Percentiles rank a stretch among this genome's conserved stretches.
Evolutionary conservation across 2,888 invertebrate species (phyloP).

Genomic region (Stenolophus ochropezus): DNA sequence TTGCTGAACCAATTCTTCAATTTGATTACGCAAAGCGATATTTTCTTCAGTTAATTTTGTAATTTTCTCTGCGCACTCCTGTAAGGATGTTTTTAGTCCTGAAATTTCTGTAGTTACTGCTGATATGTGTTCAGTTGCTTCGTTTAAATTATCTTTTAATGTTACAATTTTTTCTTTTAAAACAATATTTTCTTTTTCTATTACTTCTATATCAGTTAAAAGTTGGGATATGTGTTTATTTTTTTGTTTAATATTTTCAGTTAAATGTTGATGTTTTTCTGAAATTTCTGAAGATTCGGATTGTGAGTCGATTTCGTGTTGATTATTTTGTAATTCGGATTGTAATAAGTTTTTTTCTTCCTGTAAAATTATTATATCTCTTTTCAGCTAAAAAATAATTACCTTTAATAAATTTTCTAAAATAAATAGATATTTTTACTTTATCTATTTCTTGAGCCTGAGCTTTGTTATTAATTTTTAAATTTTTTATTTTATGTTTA

Average conservation of each 20-base stretch:
- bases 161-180: slow-evolving; percentile 79
- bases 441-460: slow-evolving; percentile 70
- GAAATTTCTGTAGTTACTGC: slow-evolving; percentile 80
- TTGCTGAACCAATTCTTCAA: slow-evolving; percentile 80
- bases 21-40: slow-evolving; percentile 76
- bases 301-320: slow-evolving; percentile 71
- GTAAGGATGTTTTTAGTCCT: slow-evolving; percentile 71
- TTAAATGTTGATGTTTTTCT: slow-evolving; percentile 75
- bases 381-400: slow-evolving; percentile 43
- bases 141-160: slow-evolving; percentile 82
- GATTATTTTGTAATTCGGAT: slow-evolving; percentile 72
- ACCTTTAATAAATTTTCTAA: not conserved
- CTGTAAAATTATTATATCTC: slow-evolving; percentile 48
- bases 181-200: slow-evolving; percentile 82
- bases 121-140: slow-evolving; percentile 83
- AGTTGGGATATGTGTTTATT: slow-evolving; percentile 87
- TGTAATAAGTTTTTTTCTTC: slow-evolving; percentile 72
- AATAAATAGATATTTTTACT: too few relatives aligned
- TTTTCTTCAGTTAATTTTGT: slow-evolving; percentile 75
- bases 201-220: slow-evolving; percentile 84
- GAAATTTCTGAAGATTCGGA: slow-evolving; percentile 75
- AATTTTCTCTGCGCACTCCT: slow-evolving; percentile 71
- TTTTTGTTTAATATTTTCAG: slow-evolving; percentile 78
- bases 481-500: slow-evolving; percentile 71
- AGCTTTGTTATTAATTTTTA: slow-evolving; percentile 70